These are phyloP conservation scores for Saxidomus purpurata DNA, from an alignment of 1,140 invertebrate species.

Conservation along the genomic window DNA sequence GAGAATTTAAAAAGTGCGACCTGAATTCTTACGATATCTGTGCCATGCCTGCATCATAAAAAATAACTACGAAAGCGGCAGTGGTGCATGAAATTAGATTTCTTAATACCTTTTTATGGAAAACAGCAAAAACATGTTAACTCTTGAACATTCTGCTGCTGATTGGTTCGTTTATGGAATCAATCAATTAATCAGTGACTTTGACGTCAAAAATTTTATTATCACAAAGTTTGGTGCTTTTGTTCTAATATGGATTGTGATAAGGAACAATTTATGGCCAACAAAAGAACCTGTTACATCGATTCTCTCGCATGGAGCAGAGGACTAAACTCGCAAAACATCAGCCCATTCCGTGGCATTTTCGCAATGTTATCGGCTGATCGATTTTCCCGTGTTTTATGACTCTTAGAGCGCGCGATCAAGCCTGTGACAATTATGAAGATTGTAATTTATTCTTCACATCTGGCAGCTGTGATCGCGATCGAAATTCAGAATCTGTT, in stretches of 20 bases:
- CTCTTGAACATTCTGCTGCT: neutral
- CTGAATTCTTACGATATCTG: too few species aligned
- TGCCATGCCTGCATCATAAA: slow-evolving; percentile 7
- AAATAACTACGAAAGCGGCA: neutral
- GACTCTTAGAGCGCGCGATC: slow-evolving; percentile 22
- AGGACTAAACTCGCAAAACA: slow-evolving; percentile 19
- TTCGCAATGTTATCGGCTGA: slow-evolving; percentile 34
- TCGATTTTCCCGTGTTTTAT: slow-evolving; percentile 58
- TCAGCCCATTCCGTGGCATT: slow-evolving; percentile 18
- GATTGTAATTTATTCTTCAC: slow-evolving; percentile 45
- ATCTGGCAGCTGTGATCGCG: slow-evolving; percentile 46
- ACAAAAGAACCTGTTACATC: slow-evolving; percentile 49
- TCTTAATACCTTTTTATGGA: neutral
- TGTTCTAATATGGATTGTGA: slow-evolving; percentile 45
- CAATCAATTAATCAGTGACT: slow-evolving; percentile 30
- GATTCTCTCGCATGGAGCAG: slow-evolving; percentile 4
- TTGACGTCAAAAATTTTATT: slow-evolving; percentile 30
- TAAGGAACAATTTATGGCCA: slow-evolving; percentile 37
- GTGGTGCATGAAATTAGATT: slow-evolving; percentile 28
- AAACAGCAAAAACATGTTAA: neutral
- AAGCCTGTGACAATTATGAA: slow-evolving; percentile 54
- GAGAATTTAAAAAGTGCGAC: too few species aligned
- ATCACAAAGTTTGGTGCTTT: slow-evolving; percentile 22
- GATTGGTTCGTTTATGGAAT: neutral
- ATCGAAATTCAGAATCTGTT: slow-evolving; percentile 58